phyloP scores from a whole-genome alignment of 2,888 invertebrate genomes.

The Gerris lacustris region DNA sequence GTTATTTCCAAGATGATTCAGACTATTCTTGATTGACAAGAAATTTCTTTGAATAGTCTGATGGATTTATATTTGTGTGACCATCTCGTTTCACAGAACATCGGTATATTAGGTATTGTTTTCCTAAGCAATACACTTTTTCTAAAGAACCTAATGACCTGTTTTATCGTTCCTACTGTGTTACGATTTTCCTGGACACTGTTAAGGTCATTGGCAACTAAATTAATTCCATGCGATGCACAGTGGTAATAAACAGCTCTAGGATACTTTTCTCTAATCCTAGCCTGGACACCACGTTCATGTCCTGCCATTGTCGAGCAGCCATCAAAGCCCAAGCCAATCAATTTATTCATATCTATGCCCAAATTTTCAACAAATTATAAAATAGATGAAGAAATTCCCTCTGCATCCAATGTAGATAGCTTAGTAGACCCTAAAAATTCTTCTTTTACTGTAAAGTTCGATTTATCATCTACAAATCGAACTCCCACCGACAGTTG shows the following conservation, averaged over 20 bases:
- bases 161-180: conserved; percentile 25
- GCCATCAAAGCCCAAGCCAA: conserved; percentile 32
- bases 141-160: too few species aligned
- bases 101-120: too few species aligned
- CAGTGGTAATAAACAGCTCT: conserved; percentile 32
- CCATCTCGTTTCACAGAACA: too few species aligned
- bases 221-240: conserved; percentile 31
- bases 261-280: conserved; percentile 30
- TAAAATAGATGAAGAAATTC: conserved; percentile 30
- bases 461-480: too few species aligned
- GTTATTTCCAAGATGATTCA: too few species aligned
- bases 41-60: too few species aligned
- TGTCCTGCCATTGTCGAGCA: conserved; percentile 32
- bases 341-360: conserved; percentile 27
- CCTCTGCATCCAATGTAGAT: conserved; percentile 28
- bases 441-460: conserved; percentile 26
- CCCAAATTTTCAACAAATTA: conserved; percentile 26
- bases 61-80: too few species aligned
- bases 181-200: conserved; percentile 29
- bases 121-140: too few species aligned
- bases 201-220: conserved; percentile 31
- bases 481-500: too few species aligned
- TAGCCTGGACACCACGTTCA: conserved; percentile 30
- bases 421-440: conserved; percentile 31
- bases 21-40: too few species aligned